Percentiles rank a stretch among this genome's conserved stretches.
phyloP scores from a whole-genome alignment of 2,888 invertebrate genomes.

The Gisinianus flammeolus region DNA sequence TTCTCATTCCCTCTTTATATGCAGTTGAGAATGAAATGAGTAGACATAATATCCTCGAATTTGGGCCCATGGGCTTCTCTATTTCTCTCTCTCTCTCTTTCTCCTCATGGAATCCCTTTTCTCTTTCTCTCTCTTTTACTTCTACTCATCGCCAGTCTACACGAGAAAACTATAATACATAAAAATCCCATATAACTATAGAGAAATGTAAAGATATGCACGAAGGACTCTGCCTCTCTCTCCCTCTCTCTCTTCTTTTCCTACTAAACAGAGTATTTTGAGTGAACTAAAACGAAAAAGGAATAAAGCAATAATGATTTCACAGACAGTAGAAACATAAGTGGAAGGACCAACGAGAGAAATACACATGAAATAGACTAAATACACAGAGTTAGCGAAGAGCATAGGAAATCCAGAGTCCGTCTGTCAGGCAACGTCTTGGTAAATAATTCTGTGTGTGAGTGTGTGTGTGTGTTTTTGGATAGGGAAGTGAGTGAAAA shows the following conservation, averaged over 20 bases:
- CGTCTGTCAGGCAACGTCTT: conserved; percentile 11
- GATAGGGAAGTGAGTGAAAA: conserved; percentile 15
- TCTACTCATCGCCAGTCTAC: neutral
- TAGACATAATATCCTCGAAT: conserved; percentile 49
- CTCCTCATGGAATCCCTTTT: neutral
- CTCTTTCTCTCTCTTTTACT: conserved; percentile 19
- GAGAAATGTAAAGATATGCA: no score
- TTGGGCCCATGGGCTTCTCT: conserved; percentile 49
- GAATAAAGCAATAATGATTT: conserved; percentile 37
- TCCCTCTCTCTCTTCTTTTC: neutral
- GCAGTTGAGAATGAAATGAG: conserved; percentile 47
- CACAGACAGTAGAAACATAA: conserved; percentile 27
- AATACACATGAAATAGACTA: neutral
- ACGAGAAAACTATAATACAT: no score
- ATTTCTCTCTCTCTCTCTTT: conserved; percentile 22
- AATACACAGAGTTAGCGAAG: neutral
- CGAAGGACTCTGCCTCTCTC: conserved; percentile 3
- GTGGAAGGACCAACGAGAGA: neutral
- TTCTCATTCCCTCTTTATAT: conserved; percentile 46
- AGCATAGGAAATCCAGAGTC: conserved; percentile 4
- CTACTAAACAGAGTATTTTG: conserved; percentile 3
- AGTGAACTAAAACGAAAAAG: neutral
- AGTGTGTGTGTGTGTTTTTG: neutral
- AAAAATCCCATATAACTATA: no score
- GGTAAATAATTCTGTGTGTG: neutral